These are phyloP conservation scores for Atherinosoma microstoma DNA, from an alignment of 2,797 vertebrate species.

Conservation along the genomic window DNA sequence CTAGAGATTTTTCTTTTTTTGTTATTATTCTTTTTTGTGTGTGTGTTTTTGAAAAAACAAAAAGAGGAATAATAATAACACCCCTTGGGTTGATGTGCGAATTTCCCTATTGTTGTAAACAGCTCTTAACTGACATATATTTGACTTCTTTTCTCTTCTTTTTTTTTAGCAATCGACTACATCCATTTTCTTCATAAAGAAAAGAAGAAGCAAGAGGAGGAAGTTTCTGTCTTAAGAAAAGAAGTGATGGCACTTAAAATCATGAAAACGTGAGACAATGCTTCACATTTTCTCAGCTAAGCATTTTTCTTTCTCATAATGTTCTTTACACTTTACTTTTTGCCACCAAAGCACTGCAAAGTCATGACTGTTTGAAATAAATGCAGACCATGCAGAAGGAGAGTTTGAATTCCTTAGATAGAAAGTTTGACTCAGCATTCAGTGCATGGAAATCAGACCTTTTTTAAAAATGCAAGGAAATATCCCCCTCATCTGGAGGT, in stretches of 20 bases:
- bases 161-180: slow-evolving; percentile 92
- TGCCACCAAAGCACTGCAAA: background rate
- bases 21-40: too few species aligned
- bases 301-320: background rate
- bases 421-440: background rate
- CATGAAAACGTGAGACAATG: slow-evolving; percentile 92
- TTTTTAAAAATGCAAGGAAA: background rate
- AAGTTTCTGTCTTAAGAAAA: slow-evolving; percentile 93
- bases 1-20: background rate
- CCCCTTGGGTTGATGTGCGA: background rate
- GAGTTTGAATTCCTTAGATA: slow-evolving; percentile 14
- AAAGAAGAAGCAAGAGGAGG: slow-evolving; percentile 99
- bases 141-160: background rate
- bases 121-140: slow-evolving; percentile 34
- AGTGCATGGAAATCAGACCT: background rate
- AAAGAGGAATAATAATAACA: background rate
- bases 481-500: background rate
- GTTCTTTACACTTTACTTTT: background rate
- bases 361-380: slow-evolving; percentile 10
- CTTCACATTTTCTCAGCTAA: background rate
- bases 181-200: slow-evolving; percentile 99
- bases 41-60: too few species aligned
- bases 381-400: slow-evolving; percentile 10
- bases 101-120: background rate
- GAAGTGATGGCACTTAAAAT: slow-evolving; percentile 97